Evolutionary conservation across 1,140 invertebrate genomes (phyloP).

Genomic region (Chelonus insularis): DNA sequence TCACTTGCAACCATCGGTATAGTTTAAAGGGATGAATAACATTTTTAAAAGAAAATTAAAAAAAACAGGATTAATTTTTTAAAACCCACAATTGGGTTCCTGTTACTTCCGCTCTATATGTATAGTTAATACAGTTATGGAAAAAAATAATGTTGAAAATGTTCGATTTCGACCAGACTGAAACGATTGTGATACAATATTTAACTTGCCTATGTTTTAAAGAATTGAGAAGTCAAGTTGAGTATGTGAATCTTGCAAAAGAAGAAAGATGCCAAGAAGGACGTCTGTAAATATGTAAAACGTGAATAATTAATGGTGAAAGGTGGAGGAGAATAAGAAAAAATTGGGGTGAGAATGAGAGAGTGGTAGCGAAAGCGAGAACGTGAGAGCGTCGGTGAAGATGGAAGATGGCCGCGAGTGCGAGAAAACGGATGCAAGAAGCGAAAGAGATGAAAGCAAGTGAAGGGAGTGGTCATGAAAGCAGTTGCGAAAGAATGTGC

Average conservation of each 20-base stretch:
- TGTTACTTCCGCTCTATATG: too few relatives aligned
- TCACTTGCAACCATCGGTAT: neutral
- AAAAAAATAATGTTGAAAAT: constrained; percentile 45
- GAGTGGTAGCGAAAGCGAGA: constrained; percentile 15
- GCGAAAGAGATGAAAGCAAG: constrained; percentile 37
- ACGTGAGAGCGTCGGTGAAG: constrained; percentile 6
- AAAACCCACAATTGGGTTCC: too few relatives aligned
- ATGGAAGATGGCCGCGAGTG: constrained; percentile 15
- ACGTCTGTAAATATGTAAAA: constrained; percentile 36
- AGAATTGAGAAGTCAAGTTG: constrained; percentile 36
- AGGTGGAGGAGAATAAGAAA: constrained; percentile 14
- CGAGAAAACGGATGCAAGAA: constrained; percentile 36
- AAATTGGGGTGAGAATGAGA: constrained; percentile 6
- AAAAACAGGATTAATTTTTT: too few relatives aligned
- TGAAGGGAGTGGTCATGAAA: constrained; percentile 16
- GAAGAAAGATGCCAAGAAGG: constrained; percentile 22
- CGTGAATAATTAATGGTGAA: constrained; percentile 33
- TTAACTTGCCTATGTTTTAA: constrained; percentile 59
- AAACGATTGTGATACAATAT: constrained; percentile 61
- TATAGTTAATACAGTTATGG: neutral
- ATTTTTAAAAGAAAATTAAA: neutral
- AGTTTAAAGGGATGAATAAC: neutral
- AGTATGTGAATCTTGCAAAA: constrained; percentile 35
- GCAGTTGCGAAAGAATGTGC: constrained; percentile 17
- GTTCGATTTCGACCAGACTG: constrained; percentile 60